phyloP scores from a whole-genome alignment of 1,140 invertebrate genomes.

The Cotesia chilonis region DNA sequence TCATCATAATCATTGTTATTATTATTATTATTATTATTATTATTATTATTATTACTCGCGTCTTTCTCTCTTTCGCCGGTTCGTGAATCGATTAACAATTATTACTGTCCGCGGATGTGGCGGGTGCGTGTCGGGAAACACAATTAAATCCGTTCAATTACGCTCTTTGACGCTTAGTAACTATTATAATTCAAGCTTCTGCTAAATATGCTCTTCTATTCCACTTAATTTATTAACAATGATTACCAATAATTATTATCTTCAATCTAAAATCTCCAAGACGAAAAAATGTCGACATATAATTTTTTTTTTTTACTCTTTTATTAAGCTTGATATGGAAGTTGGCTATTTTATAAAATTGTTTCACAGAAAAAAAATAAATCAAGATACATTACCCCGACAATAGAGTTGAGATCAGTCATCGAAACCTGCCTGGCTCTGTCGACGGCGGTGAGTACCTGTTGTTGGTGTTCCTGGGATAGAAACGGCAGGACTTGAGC shows the following conservation, averaged over 20 bases:
- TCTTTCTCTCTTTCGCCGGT: constrained; percentile 31
- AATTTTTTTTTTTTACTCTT: no score
- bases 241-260: neutral
- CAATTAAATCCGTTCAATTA: constrained; percentile 44
- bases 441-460: constrained; percentile 91
- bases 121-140: constrained; percentile 40
- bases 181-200: neutral
- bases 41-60: constrained; percentile 13
- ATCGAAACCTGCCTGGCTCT: constrained; percentile 95
- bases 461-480: constrained; percentile 93
- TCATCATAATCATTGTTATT: neutral
- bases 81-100: constrained; percentile 47
- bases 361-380: neutral
- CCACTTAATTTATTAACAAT: neutral
- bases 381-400: constrained; percentile 75
- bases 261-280: no score
- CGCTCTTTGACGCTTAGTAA: constrained; percentile 4
- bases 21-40: neutral
- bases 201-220: neutral
- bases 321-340: neutral
- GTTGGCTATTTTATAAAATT: neutral
- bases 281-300: no score
- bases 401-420: constrained; percentile 89
- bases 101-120: constrained; percentile 44
- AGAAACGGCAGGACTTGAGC: constrained; percentile 90